Base-by-base conservation (phyloP, 64 coral and sea anemone genomes). In the Montipora foliosa region DNA sequence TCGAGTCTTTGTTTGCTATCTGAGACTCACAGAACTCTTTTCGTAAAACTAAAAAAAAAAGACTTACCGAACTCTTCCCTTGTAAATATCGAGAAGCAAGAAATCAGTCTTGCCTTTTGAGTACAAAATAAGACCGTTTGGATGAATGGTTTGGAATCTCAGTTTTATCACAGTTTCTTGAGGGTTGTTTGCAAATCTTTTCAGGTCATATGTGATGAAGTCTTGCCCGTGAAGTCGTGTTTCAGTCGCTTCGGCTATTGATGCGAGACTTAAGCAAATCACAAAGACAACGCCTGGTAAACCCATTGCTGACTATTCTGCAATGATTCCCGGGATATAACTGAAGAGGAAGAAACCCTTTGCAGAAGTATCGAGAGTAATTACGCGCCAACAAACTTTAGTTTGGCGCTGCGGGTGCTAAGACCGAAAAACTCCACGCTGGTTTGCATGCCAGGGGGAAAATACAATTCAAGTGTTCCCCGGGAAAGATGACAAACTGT, bases 71-170 rank as follows among this genome's bases (percentile, higher is more conserved):
- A 86, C 82, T 86, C 71, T 62, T 9, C 82, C 82, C 3, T 86
- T 66, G 45, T 49, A 49, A 20, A 86, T 21, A 25, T 71, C 62
- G 19, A 86, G 62, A 5, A 24, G 82, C 4, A 86, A 45, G 37
- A 21, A 86, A 10, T 86, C 37, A 5, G 57, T 16, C 68, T 49
- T 21, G 13, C 66, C 82, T 9, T 47, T 47, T 4, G 82, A 19
- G 77, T 88, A 93, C 10, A 93, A 15, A 5, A 93, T n/a, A 4
- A 93, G 70, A 9, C 92, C 92, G 5, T 77, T 80, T 58, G 92
- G 76, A 45, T 93, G 92, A 67, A 93, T 93, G 5, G 92, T 88
- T 61, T 87, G 85, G 64, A 93, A 93, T 68, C 84, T 59, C 22
- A 93, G 25, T 48, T 48, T 86, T 10, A 86, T 71, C 45, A 22